Evolutionary conservation across 2,113 vertebrate genomes (phyloP).

Genomic region (Athene cunicularia): DNA sequence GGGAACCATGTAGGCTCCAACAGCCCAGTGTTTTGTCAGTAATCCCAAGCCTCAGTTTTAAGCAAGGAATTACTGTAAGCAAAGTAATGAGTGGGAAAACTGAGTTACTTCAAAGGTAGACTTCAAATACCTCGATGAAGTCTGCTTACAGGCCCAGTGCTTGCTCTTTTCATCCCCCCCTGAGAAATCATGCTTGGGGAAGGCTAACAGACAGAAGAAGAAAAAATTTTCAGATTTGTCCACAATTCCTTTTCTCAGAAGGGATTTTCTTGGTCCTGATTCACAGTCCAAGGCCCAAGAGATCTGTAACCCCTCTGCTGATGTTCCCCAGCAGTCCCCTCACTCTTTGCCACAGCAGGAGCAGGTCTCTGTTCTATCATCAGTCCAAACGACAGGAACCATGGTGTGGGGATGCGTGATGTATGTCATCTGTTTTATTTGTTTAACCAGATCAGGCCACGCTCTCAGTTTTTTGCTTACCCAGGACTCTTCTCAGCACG

Average conservation of each 20-base stretch:
- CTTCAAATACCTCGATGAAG: neutral
- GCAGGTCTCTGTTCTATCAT: neutral
- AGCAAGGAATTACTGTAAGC: neutral
- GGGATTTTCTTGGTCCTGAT: neutral
- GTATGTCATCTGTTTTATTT: no score
- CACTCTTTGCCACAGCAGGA: neutral
- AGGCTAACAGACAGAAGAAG: neutral
- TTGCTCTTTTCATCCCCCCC: neutral
- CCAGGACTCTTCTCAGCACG: neutral
- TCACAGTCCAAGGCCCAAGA: neutral
- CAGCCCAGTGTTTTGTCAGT: neutral
- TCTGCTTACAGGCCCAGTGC: neutral
- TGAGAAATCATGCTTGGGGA: neutral
- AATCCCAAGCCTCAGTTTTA: neutral
- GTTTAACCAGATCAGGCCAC: accelerated
- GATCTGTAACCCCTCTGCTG: neutral
- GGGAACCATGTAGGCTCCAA: neutral
- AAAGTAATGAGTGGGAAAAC: neutral
- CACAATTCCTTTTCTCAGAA: neutral
- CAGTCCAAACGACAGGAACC: neutral
- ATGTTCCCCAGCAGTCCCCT: neutral
- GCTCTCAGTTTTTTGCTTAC: neutral
- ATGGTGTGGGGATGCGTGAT: accelerated
- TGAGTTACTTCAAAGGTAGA: neutral
- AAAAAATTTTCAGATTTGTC: neutral